Evolutionary conservation across 1,140 invertebrate species (phyloP).

Genomic region (Ceratina japonica): DNA sequence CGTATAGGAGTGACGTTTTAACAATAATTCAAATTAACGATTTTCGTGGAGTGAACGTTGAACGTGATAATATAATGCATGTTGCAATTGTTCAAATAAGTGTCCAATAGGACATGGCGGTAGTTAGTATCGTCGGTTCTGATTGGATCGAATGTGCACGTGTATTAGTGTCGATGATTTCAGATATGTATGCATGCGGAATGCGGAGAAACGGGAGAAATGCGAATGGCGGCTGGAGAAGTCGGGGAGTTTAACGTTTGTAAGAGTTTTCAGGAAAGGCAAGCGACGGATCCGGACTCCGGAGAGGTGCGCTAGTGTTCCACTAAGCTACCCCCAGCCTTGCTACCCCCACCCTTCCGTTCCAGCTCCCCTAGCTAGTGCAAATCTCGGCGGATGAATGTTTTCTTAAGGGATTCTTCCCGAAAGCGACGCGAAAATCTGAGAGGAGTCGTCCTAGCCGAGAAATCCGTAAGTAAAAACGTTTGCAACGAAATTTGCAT

Average conservation of each 20-base stretch:
- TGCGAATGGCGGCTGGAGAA: too few species aligned
- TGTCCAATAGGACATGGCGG: too few species aligned
- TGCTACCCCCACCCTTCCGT: slow-evolving; percentile 68
- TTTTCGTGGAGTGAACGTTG: too few species aligned
- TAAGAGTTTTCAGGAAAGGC: slow-evolving; percentile 50
- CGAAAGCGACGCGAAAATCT: slow-evolving; percentile 72
- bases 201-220: too few species aligned
- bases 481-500: slow-evolving; percentile 31
- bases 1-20: too few species aligned
- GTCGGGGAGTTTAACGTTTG: slow-evolving; percentile 34
- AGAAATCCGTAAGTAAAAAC: slow-evolving; percentile 64
- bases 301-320: slow-evolving; percentile 64
- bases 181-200: too few species aligned
- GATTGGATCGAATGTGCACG: too few species aligned
- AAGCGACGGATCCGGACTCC: not conserved
- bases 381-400: slow-evolving; percentile 78
- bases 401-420: slow-evolving; percentile 77
- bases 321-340: slow-evolving; percentile 67
- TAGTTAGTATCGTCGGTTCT: too few species aligned
- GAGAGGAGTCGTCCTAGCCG: slow-evolving; percentile 47
- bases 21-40: too few species aligned
- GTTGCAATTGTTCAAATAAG: too few species aligned
- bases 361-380: slow-evolving; percentile 74
- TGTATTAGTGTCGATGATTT: too few species aligned
- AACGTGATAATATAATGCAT: too few species aligned